Conservation (phyloP, 2,888 invertebrate species). For the Deilephila porcellus region DNA sequence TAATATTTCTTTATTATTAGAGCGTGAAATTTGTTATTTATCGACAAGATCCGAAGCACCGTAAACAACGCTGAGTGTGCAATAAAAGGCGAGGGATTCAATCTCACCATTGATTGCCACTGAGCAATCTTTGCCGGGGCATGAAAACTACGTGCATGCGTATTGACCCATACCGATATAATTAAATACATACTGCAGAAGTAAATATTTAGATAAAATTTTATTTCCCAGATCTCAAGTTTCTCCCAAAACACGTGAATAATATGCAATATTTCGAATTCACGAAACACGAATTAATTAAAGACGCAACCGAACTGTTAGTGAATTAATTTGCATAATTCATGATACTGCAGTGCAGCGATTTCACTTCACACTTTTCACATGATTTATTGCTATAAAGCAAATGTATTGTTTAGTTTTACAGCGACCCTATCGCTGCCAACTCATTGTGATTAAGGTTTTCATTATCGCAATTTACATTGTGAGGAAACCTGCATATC, state of each 20-base stretch:
- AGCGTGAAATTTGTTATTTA: background rate
- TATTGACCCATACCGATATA: too few species aligned
- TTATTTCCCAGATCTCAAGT: background rate
- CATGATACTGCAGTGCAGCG: slow-evolving; percentile 10
- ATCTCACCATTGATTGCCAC: too few species aligned
- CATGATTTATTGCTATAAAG: background rate
- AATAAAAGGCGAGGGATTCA: too few species aligned
- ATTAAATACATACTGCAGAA: too few species aligned
- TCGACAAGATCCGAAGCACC: background rate
- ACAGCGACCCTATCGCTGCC: background rate
- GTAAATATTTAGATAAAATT: too few species aligned
- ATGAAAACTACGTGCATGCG: too few species aligned
- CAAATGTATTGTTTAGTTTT: background rate
- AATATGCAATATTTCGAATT: background rate
- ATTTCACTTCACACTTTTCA: slow-evolving; percentile 11
- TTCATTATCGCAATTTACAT: background rate
- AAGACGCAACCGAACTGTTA: background rate
- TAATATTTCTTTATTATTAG: background rate
- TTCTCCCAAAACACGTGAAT: background rate
- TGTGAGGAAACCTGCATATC: too few species aligned
- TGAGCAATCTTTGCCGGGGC: too few species aligned
- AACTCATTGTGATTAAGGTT: background rate
- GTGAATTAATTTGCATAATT: slow-evolving; percentile 7
- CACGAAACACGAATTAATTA: background rate
- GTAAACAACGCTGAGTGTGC: too few species aligned